Evolutionary conservation across 2,797 vertebrate species (phyloP).

Genomic region (Pelodytes ibericus): DNA sequence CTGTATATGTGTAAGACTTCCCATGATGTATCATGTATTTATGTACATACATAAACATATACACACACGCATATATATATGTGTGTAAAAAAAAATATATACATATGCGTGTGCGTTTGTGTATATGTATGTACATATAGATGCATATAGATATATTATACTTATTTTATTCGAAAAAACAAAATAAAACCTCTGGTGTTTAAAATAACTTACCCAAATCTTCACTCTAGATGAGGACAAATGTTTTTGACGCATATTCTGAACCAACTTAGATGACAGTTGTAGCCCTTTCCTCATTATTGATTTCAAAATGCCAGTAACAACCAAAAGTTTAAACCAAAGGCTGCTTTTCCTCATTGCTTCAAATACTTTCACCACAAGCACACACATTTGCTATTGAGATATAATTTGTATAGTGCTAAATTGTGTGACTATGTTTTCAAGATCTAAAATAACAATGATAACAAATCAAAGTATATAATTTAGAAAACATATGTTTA

Average conservation of each 20-base stretch:
- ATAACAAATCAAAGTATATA: too few relatives aligned
- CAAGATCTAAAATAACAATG: too few relatives aligned
- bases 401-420: too few relatives aligned
- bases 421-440: too few relatives aligned
- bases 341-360: conserved; percentile 76
- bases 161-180: too few relatives aligned
- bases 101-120: background rate
- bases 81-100: background rate
- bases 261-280: conserved; percentile 99
- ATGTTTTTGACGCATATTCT: conserved; percentile 97
- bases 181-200: background rate
- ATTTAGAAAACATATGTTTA: too few relatives aligned
- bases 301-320: conserved; percentile 97
- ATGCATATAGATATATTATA: background rate
- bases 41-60: background rate
- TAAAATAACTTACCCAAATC: conserved; percentile 83
- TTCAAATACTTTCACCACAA: conserved; percentile 75
- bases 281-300: conserved; percentile 85
- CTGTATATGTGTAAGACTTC: too few relatives aligned
- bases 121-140: background rate
- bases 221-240: conserved; percentile 76
- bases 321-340: conserved; percentile 74
- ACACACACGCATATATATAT: background rate
- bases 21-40: too few relatives aligned
- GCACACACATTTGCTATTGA: too few relatives aligned